phyloP scores from a whole-genome alignment of 2,113 vertebrate genomes.

The Gallinago undulata region DNA sequence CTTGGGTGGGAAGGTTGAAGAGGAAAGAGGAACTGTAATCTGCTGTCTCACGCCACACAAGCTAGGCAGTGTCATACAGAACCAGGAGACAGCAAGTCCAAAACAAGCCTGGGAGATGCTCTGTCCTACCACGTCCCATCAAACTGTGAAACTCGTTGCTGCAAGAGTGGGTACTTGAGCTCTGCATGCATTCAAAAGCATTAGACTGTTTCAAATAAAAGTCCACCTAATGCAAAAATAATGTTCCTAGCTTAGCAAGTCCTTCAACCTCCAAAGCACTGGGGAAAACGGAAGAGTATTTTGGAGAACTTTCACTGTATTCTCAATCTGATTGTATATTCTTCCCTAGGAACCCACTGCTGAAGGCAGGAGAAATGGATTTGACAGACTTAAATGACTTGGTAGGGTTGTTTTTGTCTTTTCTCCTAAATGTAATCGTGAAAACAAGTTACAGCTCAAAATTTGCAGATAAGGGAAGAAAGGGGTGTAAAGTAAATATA shows the following conservation, averaged over 20 bases:
- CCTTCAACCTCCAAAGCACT: background rate
- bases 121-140: background rate
- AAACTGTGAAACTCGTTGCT: background rate
- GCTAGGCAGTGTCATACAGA: background rate
- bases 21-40: background rate
- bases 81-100: background rate
- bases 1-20: background rate
- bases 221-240: background rate
- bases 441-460: background rate
- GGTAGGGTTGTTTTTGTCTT: background rate
- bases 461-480: background rate
- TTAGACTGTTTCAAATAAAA: background rate
- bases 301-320: background rate
- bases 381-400: background rate
- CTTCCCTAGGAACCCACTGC: background rate
- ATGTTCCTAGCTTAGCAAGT: background rate
- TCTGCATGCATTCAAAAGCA: background rate
- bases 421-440: background rate
- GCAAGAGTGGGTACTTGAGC: background rate
- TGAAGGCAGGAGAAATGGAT: background rate
- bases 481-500: background rate
- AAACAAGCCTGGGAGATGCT: background rate
- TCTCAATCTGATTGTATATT: background rate
- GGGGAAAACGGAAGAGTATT: background rate
- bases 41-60: background rate